phyloP scores from a whole-genome alignment of 2,888 invertebrate species.

The Drosophila diplacantha region DNA sequence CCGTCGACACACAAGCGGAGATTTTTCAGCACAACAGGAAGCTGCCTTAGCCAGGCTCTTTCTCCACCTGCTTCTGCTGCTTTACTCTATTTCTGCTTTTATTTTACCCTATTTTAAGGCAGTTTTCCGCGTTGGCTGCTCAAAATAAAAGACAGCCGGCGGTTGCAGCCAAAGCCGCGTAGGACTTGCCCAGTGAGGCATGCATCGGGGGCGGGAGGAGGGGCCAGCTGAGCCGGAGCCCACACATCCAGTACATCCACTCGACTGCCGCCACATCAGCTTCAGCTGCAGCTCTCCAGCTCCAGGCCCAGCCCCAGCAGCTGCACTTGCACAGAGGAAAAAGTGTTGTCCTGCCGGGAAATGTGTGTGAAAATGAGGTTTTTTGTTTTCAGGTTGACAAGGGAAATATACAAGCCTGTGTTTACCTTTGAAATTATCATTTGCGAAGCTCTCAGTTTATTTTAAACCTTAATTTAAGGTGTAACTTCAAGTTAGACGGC shows the following conservation, averaged over 20 bases:
- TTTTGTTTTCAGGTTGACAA: neutral
- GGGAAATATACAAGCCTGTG: neutral
- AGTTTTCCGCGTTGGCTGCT: constrained; percentile 62
- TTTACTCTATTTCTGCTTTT: constrained; percentile 2
- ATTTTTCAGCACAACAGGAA: constrained; percentile 2
- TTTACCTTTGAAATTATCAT: neutral
- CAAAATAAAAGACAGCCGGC: constrained; percentile 62
- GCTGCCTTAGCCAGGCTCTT: constrained; percentile 17
- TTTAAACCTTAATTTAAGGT: neutral
- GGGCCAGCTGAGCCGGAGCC: neutral
- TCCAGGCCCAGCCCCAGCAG: neutral
- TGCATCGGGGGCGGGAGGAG: constrained; percentile 8
- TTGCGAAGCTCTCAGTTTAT: neutral
- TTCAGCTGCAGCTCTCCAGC: constrained; percentile 7
- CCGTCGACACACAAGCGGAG: constrained; percentile 29
- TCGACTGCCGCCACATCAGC: constrained; percentile 28
- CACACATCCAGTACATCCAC: constrained; percentile 24
- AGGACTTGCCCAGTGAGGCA: constrained; percentile 25
- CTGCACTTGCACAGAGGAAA: neutral
- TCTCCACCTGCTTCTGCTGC: neutral
- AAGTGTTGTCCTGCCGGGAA: neutral
- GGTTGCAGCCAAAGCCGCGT: constrained; percentile 24
- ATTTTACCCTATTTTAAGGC: constrained; percentile 23
- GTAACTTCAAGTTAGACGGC: constrained; percentile 3
- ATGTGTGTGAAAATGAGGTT: neutral